Evolutionary conservation across 2,797 vertebrate genomes (phyloP).

Genomic region (Darevskia nairensis): DNA sequence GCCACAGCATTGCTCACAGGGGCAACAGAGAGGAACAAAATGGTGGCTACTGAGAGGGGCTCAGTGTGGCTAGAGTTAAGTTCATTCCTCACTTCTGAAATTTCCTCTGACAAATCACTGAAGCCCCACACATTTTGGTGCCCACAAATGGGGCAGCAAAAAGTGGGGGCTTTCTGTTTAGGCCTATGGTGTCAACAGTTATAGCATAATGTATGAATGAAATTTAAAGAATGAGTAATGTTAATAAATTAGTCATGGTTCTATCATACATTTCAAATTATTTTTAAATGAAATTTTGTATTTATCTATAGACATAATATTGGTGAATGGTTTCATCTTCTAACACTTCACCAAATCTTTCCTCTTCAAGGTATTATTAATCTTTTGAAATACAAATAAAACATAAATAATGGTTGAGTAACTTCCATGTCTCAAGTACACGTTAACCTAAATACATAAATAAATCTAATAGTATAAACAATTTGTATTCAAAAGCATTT

Average conservation of each 20-base stretch:
- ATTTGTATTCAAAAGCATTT: constrained; percentile 23
- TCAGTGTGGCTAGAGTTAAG: background rate
- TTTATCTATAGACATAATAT: constrained; percentile 21
- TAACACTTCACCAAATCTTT: background rate
- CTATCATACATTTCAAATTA: constrained; percentile 26
- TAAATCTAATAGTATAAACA: background rate
- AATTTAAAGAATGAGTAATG: too few relatives aligned
- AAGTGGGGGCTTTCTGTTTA: background rate
- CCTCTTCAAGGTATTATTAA: background rate
- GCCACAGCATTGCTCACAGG: background rate
- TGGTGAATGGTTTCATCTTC: background rate
- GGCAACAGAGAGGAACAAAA: background rate
- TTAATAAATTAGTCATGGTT: background rate
- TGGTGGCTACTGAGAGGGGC: background rate
- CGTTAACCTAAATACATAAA: background rate
- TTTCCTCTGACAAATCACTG: background rate
- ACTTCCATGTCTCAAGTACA: background rate
- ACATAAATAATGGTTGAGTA: background rate
- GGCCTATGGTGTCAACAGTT: too few relatives aligned
- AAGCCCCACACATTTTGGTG: background rate
- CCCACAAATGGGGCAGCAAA: background rate
- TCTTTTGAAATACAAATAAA: background rate
- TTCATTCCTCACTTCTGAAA: background rate
- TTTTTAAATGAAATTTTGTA: background rate
- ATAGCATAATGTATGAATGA: background rate